Conservation (phyloP, 2,888 invertebrate genomes). For the Cactoblastis cactorum region DNA sequence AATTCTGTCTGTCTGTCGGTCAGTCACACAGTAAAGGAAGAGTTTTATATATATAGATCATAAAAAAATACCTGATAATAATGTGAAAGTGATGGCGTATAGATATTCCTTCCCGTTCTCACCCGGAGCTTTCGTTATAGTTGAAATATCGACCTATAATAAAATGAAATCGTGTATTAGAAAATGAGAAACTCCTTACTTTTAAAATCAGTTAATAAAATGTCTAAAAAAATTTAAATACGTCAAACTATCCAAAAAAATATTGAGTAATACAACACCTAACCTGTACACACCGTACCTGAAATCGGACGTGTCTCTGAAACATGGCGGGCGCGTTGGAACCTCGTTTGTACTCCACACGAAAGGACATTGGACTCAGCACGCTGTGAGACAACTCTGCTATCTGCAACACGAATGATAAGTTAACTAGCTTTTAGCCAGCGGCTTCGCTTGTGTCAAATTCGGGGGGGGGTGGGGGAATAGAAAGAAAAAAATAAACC, state of each 20-base stretch:
- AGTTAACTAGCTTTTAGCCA: too few species aligned
- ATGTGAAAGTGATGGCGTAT: conserved; percentile 96
- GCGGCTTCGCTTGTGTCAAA: too few species aligned
- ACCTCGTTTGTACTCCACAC: conserved; percentile 97
- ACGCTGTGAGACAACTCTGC: conserved; percentile 98
- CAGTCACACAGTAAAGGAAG: too few species aligned
- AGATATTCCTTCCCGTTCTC: conserved; percentile 86
- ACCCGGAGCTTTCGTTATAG: conserved; percentile 88
- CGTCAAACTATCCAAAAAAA: too few species aligned
- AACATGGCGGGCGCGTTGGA: conserved; percentile 97
- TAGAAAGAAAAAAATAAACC: too few species aligned
- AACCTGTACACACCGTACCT: too few species aligned
- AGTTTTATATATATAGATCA: too few species aligned
- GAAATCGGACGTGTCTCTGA: conserved; percentile 96
- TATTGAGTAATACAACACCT: too few species aligned
- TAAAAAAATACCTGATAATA: conserved; percentile 86
- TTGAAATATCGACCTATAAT: conserved; percentile 86
- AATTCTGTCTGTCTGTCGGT: too few species aligned
- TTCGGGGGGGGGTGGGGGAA: too few species aligned
- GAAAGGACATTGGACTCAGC: conserved; percentile 98
- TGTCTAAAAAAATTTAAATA: too few species aligned
- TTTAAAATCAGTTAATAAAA: too few species aligned
- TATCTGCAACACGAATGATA: conserved; percentile 80
- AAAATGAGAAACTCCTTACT: not conserved
- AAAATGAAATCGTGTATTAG: not conserved